A percentile compares a stretch with the other conserved stretches of the same genome.
Conservation (phyloP, 2,888 invertebrate genomes). For the Dynastes tityus region DNA sequence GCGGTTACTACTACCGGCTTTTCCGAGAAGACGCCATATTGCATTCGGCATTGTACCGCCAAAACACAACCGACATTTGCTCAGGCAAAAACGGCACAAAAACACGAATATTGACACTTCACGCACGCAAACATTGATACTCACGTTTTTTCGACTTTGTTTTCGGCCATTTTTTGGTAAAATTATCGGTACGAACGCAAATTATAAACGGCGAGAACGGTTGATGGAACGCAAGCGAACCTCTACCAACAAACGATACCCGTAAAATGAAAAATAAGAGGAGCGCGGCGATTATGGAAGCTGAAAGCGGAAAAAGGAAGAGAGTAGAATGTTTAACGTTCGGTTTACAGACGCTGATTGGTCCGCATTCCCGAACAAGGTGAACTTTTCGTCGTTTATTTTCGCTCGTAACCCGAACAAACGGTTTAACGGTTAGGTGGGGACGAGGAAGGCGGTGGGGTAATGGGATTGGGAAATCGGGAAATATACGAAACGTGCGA, state of each 20-base stretch:
- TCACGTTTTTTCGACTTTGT: conserved; percentile 77
- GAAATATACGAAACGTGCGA: neutral
- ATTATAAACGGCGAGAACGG: conserved; percentile 39
- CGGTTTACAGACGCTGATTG: conserved; percentile 58
- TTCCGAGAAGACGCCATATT: conserved; percentile 74
- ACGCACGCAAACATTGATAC: conserved; percentile 64
- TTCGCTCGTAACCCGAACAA: conserved; percentile 42
- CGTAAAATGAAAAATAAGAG: conserved; percentile 66
- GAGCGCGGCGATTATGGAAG: conserved; percentile 67
- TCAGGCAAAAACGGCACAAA: conserved; percentile 50
- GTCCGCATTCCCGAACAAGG: conserved; percentile 56
- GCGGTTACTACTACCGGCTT: conserved; percentile 60
- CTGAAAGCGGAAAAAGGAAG: conserved; percentile 69
- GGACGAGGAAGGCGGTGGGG: neutral
- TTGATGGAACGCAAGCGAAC: conserved; percentile 50
- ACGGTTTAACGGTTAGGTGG: conserved; percentile 8
- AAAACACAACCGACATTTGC: conserved; percentile 64
- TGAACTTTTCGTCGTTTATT: conserved; percentile 53
- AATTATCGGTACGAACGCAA: conserved; percentile 40
- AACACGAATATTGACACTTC: conserved; percentile 51
- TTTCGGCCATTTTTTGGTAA: conserved; percentile 75
- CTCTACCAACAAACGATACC: conserved; percentile 54
- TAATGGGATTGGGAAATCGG: conserved; percentile 26
- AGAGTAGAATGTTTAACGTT: conserved; percentile 46
- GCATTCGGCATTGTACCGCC: conserved; percentile 66